Conservation (phyloP, 2,888 invertebrate species). For the Dasysyrphus tricinctus region DNA sequence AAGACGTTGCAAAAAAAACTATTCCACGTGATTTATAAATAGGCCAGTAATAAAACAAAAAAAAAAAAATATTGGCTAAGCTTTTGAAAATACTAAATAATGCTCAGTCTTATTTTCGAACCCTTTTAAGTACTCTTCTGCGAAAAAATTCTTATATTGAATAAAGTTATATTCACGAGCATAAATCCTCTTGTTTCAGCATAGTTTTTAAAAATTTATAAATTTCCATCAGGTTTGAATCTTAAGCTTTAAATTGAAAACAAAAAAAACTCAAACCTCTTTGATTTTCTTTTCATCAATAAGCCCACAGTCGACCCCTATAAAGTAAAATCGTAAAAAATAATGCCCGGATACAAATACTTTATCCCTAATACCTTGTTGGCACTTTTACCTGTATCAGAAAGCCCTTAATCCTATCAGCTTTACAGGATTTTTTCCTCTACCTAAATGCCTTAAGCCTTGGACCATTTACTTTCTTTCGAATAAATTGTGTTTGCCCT, state of each 20-base stretch:
- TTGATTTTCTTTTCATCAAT: neutral
- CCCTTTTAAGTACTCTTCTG: too few relatives aligned
- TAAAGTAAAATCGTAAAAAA: neutral
- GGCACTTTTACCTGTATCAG: neutral
- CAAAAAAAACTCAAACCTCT: neutral
- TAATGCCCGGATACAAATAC: neutral
- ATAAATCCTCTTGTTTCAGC: too few relatives aligned
- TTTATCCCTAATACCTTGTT: neutral
- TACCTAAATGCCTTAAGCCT: neutral
- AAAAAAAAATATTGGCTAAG: too few relatives aligned
- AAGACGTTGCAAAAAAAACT: too few relatives aligned
- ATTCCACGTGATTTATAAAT: too few relatives aligned
- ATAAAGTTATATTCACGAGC: too few relatives aligned
- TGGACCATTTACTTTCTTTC: neutral
- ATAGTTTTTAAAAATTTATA: neutral
- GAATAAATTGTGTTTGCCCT: neutral
- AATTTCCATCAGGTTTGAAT: neutral
- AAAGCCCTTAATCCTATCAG: slow-evolving; percentile 1
- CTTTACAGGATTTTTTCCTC: neutral
- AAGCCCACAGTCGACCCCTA: neutral
- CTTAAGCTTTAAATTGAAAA: neutral
- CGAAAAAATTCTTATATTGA: too few relatives aligned
- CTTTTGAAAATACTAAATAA: too few relatives aligned
- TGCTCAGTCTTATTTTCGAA: too few relatives aligned
- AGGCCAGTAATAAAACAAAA: too few relatives aligned